A percentile compares a stretch with the other conserved stretches of the same genome.
phyloP scores from a whole-genome alignment of 2,888 invertebrate species.

The Melinaea menophilus region DNA sequence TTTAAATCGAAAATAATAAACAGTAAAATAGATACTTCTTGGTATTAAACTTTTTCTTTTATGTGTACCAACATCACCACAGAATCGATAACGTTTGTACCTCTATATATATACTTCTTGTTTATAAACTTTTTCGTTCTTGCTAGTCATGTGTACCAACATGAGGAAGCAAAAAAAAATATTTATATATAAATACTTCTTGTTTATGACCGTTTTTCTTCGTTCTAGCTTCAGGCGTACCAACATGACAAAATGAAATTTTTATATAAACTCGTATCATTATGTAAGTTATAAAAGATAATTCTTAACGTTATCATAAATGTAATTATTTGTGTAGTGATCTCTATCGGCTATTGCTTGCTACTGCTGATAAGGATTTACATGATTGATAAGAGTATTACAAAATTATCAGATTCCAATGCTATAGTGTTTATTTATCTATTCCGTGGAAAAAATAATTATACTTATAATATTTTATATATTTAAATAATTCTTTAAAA shows the following conservation, averaged over 20 bases:
- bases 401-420: slow-evolving; percentile 2
- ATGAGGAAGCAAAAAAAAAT: too few relatives aligned
- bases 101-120: too few relatives aligned
- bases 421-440: neutral
- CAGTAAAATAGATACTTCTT: too few relatives aligned
- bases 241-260: neutral
- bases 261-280: neutral
- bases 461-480: neutral
- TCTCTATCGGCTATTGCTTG: slow-evolving; percentile 30
- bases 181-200: too few relatives aligned
- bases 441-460: neutral
- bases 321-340: slow-evolving; percentile 24
- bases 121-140: too few relatives aligned
- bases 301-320: slow-evolving; percentile 5
- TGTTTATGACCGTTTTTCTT: neutral
- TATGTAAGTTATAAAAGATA: slow-evolving; percentile 4
- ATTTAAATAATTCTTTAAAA: too few relatives aligned
- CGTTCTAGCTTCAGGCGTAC: neutral
- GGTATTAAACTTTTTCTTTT: too few relatives aligned
- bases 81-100: too few relatives aligned
- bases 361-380: slow-evolving; percentile 35
- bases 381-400: slow-evolving; percentile 29
- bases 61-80: too few relatives aligned
- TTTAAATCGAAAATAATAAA: too few relatives aligned
- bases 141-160: too few relatives aligned